Evolutionary conservation across 2,113 vertebrate species (phyloP).

Genomic region (Thamnophis sirtalis): DNA sequence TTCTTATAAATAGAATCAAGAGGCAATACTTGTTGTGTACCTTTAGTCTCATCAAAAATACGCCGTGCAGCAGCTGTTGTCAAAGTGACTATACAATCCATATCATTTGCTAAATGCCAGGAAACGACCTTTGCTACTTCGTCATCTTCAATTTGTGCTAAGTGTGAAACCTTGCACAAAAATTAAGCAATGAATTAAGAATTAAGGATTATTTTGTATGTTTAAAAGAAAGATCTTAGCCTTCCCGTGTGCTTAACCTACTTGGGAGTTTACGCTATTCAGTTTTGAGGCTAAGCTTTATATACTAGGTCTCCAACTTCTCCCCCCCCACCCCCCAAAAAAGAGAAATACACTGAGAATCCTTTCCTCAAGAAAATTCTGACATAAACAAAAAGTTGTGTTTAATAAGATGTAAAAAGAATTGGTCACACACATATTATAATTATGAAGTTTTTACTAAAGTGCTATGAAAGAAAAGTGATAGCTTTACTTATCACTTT

Average conservation of each 20-base stretch:
- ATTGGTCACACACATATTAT: not conserved
- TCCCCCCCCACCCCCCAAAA: not conserved
- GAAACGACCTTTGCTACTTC: conserved; percentile 85
- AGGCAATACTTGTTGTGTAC: conserved; percentile 85
- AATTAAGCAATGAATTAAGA: conserved; percentile 10
- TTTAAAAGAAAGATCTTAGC: not conserved
- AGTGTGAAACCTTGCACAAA: conserved; percentile 81
- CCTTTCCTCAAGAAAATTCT: not conserved
- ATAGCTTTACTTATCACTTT: not conserved
- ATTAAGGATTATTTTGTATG: not conserved
- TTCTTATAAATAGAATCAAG: conserved; percentile 83
- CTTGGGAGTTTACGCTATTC: not conserved
- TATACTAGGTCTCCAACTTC: not conserved
- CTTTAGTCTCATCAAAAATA: conserved; percentile 78
- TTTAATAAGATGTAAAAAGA: not conserved
- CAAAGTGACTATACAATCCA: conserved; percentile 89
- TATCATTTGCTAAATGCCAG: conserved; percentile 88
- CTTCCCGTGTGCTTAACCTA: not conserved
- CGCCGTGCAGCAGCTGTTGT: conserved; percentile 76
- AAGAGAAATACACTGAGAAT: not conserved
- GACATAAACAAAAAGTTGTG: not conserved
- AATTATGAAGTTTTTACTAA: not conserved
- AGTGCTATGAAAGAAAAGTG: not conserved
- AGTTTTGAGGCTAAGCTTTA: not conserved
- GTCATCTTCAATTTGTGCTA: conserved; percentile 82